These are phyloP conservation scores for Egretta garzetta DNA, from an alignment of 2,113 vertebrate genomes.

Conservation along the genomic window DNA sequence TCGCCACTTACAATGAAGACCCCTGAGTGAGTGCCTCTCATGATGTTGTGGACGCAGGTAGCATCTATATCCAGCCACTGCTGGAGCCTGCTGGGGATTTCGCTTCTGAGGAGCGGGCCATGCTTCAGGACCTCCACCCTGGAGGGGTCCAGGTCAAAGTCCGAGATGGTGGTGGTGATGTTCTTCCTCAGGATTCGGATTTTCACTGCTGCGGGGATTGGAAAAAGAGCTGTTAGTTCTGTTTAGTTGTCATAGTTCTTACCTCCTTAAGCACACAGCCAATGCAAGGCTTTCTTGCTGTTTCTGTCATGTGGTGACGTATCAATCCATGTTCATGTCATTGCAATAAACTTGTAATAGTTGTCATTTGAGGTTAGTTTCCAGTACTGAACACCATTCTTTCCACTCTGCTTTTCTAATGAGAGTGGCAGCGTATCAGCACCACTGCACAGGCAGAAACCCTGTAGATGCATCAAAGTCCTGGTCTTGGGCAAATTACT, in stretches of 20 bases:
- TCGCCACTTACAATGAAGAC: conserved; percentile 79
- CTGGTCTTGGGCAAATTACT: neutral
- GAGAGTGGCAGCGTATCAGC: neutral
- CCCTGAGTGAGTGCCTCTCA: conserved; percentile 70
- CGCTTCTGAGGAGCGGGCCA: conserved; percentile 74
- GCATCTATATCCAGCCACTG: conserved; percentile 84
- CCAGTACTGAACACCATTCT: neutral
- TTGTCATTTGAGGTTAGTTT: neutral
- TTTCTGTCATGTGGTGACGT: neutral
- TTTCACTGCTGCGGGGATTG: conserved; percentile 77
- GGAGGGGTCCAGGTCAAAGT: conserved; percentile 76
- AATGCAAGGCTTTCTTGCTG: neutral
- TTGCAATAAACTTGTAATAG: neutral
- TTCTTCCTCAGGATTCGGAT: conserved; percentile 79
- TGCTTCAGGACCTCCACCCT: conserved; percentile 83
- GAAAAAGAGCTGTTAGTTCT: conserved; percentile 24
- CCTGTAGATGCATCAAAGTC: neutral
- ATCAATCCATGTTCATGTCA: neutral
- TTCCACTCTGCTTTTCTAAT: neutral
- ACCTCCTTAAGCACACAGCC: neutral
- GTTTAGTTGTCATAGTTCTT: neutral
- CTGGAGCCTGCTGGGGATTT: conserved; percentile 75
- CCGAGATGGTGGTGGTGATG: conserved; percentile 70
- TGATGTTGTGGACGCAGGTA: conserved; percentile 84
- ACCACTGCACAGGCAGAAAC: neutral